A percentile compares a stretch with the other conserved stretches of the same genome.
These are phyloP conservation scores for Ophion slaviceki DNA, from an alignment of 2,888 invertebrate genomes.

Conservation along the genomic window DNA sequence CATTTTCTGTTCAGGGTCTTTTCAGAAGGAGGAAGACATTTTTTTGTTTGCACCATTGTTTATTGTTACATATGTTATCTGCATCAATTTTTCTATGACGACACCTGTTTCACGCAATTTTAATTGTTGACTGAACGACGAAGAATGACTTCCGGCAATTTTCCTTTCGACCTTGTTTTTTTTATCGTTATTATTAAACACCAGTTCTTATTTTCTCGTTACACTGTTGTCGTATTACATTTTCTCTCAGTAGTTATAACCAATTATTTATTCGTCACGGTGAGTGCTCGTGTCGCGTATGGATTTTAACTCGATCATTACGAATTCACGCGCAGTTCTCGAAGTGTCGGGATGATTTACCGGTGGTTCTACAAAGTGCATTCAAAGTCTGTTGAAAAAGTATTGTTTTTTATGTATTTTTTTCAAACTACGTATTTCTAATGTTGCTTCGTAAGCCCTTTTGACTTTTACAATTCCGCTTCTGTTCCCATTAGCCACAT, in stretches of 20 bases:
- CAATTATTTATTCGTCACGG: slow-evolving; percentile 6
- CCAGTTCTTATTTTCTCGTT: slow-evolving; percentile 39
- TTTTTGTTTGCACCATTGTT: neutral
- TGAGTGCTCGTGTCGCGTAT: neutral
- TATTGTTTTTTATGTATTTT: neutral
- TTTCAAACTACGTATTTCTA: neutral
- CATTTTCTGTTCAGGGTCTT: neutral
- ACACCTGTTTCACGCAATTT: neutral
- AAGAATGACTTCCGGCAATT: slow-evolving; percentile 38
- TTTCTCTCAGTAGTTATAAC: slow-evolving; percentile 11
- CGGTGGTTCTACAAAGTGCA: neutral
- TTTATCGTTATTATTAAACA: slow-evolving; percentile 2
- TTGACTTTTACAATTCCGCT: too few species aligned
- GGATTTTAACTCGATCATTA: neutral
- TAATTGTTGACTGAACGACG: slow-evolving; percentile 8
- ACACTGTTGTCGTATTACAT: neutral
- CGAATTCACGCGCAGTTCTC: neutral
- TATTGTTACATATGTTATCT: neutral
- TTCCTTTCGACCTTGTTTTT: slow-evolving; percentile 16
- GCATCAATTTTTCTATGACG: neutral
- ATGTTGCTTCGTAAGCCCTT: neutral
- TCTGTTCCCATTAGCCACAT: too few species aligned
- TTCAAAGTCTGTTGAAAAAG: neutral
- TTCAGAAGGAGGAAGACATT: too few species aligned
- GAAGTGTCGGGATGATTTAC: neutral